Evolutionary conservation across 2,113 vertebrate genomes (phyloP), one percentile per base, ranked within the genome.

Genomic region (Aphyosemion australe): DNA sequence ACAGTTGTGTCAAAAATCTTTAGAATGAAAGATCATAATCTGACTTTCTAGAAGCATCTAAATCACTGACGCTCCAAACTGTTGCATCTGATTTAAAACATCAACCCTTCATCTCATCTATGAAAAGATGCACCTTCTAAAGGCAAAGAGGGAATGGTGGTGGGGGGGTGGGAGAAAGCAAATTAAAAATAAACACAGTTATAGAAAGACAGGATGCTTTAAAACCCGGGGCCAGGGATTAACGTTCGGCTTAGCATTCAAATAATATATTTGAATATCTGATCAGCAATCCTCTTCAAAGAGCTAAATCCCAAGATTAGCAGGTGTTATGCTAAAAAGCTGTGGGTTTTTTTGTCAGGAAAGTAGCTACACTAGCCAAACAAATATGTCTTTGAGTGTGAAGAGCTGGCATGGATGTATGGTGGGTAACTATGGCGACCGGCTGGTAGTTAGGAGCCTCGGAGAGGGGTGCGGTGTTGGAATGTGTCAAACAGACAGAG

Each of bases 321-420:
- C 93, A 94, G 94, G 94, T 95, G 93, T 95, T 94, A 92, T 84
- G 91, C 89, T 92, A 91, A 94, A 94, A 94, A 92, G 87, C 90
- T 91, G 81, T 82, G 78, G 13, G 73, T 42, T 42, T 12, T 42
- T 42, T 42, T 42, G 93, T 94, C 83, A 74, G 83, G 86, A 78
- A 92, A 90, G 87, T 93, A 93, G 93, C 93, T 95, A 95, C 93
- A 52, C 76, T 91, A 92, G 93, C 90, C 95, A 98, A 96, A 96
- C 95, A 97, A 97, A 99, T 95, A 96, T 94, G 95, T 94, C 93
- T 95, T 91, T 92, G 88, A 94, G 92, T 94, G 93, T 93, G 94
- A 93, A 94, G 92, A 82, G 90, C 91, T 93, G 89, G 90, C 90
- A 89, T 90, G 93, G 94, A 94, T 95, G 93, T 93, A 94, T 93